Evolutionary conservation across 2,888 invertebrate species (phyloP).

Genomic region (Pseudococcus viburni): DNA sequence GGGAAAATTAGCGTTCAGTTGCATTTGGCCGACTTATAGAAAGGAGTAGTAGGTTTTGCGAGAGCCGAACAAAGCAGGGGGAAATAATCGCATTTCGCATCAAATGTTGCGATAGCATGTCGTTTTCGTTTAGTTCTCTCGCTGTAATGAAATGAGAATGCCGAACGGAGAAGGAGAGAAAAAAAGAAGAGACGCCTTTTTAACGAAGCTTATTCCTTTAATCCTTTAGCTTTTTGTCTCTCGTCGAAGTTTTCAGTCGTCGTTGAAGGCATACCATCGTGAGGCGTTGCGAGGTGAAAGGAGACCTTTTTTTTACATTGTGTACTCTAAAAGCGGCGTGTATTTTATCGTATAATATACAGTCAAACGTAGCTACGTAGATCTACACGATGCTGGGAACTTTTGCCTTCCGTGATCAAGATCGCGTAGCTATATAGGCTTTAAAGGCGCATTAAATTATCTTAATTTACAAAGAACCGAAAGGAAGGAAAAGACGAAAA

Average conservation of each 20-base stretch:
- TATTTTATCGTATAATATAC: slow-evolving; percentile 18
- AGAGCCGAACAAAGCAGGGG: neutral
- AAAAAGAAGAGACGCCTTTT: slow-evolving; percentile 20
- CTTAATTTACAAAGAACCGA: slow-evolving; percentile 49
- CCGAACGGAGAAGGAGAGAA: neutral
- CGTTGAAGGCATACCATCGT: neutral
- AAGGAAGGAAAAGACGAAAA: neutral
- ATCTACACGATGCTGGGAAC: neutral
- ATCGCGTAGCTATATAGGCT: neutral
- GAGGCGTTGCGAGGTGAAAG: neutral
- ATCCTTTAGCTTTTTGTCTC: slow-evolving; percentile 55
- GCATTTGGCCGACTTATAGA: slow-evolving; percentile 35
- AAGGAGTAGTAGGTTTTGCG: neutral
- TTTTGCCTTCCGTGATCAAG: neutral
- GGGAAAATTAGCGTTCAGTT: slow-evolving; percentile 37
- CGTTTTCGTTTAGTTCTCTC: neutral
- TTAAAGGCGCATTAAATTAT: slow-evolving; percentile 45
- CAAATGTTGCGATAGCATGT: slow-evolving; percentile 26
- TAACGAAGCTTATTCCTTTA: slow-evolving; percentile 57
- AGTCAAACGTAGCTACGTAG: neutral
- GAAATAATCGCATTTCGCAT: slow-evolving; percentile 51
- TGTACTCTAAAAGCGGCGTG: neutral
- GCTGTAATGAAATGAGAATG: slow-evolving; percentile 37
- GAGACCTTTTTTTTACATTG: neutral
- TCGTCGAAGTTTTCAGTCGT: slow-evolving; percentile 29